Conservation (phyloP, 2,888 invertebrate species). For the Ommatoiulus sabulosus region DNA sequence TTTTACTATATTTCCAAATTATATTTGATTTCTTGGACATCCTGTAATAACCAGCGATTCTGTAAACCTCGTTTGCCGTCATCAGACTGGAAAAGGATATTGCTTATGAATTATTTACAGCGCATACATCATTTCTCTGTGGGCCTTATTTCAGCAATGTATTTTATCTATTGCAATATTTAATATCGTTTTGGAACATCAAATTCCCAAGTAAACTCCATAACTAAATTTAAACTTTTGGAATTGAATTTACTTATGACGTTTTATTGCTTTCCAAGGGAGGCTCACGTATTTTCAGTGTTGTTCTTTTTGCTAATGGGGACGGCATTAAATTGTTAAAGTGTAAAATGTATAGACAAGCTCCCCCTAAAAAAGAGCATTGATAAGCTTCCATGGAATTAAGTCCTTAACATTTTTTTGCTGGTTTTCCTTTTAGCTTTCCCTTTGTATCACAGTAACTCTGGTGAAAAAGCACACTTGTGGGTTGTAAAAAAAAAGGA, state of each 20-base stretch:
- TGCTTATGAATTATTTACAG: background rate
- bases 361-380: background rate
- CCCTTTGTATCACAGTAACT: background rate
- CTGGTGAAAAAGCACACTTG: constrained; percentile 12
- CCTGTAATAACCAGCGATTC: too few relatives aligned
- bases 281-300: background rate
- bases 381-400: background rate
- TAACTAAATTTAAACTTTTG: background rate
- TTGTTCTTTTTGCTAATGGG: background rate
- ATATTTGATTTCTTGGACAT: too few relatives aligned
- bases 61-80: too few relatives aligned
- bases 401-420: background rate
- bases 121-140: background rate
- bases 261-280: background rate
- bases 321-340: background rate
- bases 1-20: too few relatives aligned
- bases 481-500: background rate
- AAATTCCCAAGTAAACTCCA: background rate
- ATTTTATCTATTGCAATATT: background rate
- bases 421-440: background rate
- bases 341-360: background rate
- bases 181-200: background rate
- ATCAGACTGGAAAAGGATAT: background rate
- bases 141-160: background rate
- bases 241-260: background rate